Evolutionary conservation across 2,888 invertebrate genomes (phyloP).

Genomic region (Stegophylla sp.): DNA sequence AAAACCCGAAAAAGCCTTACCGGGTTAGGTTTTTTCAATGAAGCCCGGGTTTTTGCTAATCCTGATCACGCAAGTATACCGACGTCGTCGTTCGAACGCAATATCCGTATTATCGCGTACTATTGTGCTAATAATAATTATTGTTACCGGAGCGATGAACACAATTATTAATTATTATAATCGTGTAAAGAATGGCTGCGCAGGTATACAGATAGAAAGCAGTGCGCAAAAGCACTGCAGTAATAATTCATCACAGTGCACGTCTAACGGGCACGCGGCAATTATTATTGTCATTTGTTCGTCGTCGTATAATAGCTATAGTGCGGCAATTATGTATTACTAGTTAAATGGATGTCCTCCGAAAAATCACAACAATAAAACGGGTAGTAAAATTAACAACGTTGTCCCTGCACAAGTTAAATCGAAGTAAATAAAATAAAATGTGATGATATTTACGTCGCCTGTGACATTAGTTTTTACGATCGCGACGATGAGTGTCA

Average conservation of each 20-base stretch:
- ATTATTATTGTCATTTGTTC: constrained; percentile 51
- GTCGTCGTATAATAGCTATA: too few relatives aligned
- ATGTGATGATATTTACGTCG: constrained; percentile 15
- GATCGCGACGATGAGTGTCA: not conserved
- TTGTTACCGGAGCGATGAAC: not conserved
- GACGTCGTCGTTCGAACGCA: not conserved
- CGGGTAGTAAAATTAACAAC: constrained; percentile 15
- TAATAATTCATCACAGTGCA: not conserved
- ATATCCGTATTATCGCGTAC: not conserved
- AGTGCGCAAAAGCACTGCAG: not conserved
- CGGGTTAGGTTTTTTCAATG: too few relatives aligned
- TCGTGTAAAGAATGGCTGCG: too few relatives aligned
- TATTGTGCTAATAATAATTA: not conserved
- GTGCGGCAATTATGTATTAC: not conserved
- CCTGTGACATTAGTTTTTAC: not conserved
- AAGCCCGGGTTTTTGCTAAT: too few relatives aligned
- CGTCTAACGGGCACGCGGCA: not conserved
- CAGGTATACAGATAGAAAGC: too few relatives aligned
- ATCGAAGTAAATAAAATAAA: constrained; percentile 3
- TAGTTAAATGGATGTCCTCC: constrained; percentile 22
- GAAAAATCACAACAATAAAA: constrained; percentile 15
- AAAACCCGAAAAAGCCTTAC: too few relatives aligned
- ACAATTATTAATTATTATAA: too few relatives aligned
- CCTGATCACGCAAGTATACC: not conserved
- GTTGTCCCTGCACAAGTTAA: constrained; percentile 2